Evolutionary conservation across 1,140 invertebrate genomes (phyloP).

Genomic region (Carposina sasakii): DNA sequence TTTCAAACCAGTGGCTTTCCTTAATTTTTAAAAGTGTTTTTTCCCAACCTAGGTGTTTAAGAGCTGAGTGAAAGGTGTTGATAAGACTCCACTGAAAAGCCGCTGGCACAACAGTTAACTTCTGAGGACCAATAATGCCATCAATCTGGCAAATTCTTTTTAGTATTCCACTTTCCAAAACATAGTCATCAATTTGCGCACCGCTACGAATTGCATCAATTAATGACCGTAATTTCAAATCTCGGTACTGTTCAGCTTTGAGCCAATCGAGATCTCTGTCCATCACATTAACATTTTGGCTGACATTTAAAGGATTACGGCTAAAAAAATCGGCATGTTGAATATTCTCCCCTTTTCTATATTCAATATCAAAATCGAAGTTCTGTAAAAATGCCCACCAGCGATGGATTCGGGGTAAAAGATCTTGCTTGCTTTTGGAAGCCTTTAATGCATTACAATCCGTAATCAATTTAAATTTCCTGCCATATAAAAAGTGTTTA

Average conservation of each 20-base stretch:
- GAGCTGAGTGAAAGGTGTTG: constrained; percentile 15
- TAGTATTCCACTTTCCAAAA: not conserved
- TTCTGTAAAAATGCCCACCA: constrained; percentile 41
- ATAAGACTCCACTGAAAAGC: constrained; percentile 18
- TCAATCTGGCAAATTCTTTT: not conserved
- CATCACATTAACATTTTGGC: constrained; percentile 7
- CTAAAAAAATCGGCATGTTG: constrained; percentile 12
- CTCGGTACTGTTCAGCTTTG: constrained; percentile 16
- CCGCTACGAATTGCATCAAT: constrained; percentile 10
- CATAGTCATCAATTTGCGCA: constrained; percentile 9
- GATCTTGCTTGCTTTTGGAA: constrained; percentile 29
- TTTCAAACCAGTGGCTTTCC: constrained; percentile 8
- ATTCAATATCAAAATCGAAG: constrained; percentile 26
- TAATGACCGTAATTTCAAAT: constrained; percentile 11
- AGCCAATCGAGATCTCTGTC: constrained; percentile 15
- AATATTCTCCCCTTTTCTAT: constrained; percentile 8
- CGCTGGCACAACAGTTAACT: constrained; percentile 8
- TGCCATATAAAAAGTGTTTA: constrained; percentile 24
- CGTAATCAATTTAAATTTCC: constrained; percentile 24
- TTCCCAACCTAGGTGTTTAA: constrained; percentile 24
- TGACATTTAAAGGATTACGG: constrained; percentile 6
- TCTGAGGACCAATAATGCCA: not conserved
- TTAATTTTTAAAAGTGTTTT: constrained; percentile 13
- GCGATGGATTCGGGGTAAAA: constrained; percentile 27
- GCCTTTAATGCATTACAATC: constrained; percentile 24